These are phyloP conservation scores for Hyperopisus bebe DNA, from an alignment of 2,113 vertebrate genomes.

Conservation along the genomic window DNA sequence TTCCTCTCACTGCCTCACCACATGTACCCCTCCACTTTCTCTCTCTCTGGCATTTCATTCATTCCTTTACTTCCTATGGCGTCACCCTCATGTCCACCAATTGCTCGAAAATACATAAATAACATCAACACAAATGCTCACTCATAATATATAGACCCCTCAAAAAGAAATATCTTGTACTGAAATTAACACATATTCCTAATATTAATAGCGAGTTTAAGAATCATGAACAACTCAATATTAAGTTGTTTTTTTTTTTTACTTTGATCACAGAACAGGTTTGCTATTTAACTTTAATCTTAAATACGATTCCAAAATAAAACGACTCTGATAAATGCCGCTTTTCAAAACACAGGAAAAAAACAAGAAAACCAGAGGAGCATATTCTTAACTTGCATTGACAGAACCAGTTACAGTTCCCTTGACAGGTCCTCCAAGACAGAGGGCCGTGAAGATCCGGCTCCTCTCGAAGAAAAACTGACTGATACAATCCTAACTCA, in stretches of 20 bases:
- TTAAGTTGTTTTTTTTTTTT: slow-evolving; percentile 60
- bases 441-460: not conserved
- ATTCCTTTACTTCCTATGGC: slow-evolving; percentile 13
- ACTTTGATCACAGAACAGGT: not conserved
- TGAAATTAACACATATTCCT: slow-evolving; percentile 49
- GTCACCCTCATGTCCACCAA: slow-evolving; percentile 19
- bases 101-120: slow-evolving; percentile 41
- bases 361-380: slow-evolving; percentile 39
- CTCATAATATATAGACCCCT: slow-evolving; percentile 54
- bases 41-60: not conserved
- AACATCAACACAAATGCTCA: slow-evolving; percentile 40
- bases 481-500: slow-evolving; percentile 19
- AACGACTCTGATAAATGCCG: slow-evolving; percentile 64
- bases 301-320: slow-evolving; percentile 70
- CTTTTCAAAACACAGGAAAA: slow-evolving; percentile 43
- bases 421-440: slow-evolving; percentile 23
- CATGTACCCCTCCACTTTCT: slow-evolving; percentile 11
- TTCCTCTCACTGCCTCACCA: not conserved
- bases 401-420: slow-evolving; percentile 34
- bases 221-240: slow-evolving; percentile 29
- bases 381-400: slow-evolving; percentile 51
- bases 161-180: slow-evolving; percentile 49
- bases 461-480: slow-evolving; percentile 25
- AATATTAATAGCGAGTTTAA: slow-evolving; percentile 53
- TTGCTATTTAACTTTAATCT: slow-evolving; percentile 41